phyloP scores from a whole-genome alignment of 2,113 vertebrate genomes.

The Myotis lucifugus region DNA sequence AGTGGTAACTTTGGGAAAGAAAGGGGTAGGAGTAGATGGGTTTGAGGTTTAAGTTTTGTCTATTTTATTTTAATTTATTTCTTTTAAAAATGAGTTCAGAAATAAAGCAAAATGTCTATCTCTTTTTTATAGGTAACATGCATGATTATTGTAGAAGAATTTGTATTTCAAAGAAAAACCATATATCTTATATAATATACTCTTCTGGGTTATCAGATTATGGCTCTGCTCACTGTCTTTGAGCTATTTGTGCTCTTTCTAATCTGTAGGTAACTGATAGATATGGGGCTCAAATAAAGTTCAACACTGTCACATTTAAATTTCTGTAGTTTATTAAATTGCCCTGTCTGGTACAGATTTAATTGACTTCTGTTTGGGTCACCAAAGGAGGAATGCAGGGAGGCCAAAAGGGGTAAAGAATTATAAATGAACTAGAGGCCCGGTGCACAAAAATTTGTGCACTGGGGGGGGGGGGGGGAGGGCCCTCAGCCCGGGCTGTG shows the following conservation, averaged over 20 bases:
- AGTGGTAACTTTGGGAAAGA: background rate
- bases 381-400: too few relatives aligned
- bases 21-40: background rate
- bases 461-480: too few relatives aligned
- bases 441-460: too few relatives aligned
- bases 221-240: background rate
- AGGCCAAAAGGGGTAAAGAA: too few relatives aligned
- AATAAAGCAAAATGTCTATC: background rate
- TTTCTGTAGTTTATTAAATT: constrained; percentile 26
- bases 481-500: too few relatives aligned
- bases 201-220: background rate
- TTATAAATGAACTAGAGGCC: too few relatives aligned
- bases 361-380: background rate
- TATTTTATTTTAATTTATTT: constrained; percentile 39
- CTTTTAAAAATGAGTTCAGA: background rate
- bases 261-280: constrained; percentile 15
- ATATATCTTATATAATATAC: background rate
- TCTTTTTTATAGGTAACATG: background rate
- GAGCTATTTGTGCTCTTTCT: background rate
- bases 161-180: background rate
- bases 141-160: background rate
- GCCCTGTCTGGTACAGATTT: background rate
- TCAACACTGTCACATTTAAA: background rate
- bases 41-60: background rate
- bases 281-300: constrained; percentile 24